These are phyloP conservation scores for Allophyes oxyacanthae DNA, from an alignment of 2,888 invertebrate species.

Conservation along the genomic window DNA sequence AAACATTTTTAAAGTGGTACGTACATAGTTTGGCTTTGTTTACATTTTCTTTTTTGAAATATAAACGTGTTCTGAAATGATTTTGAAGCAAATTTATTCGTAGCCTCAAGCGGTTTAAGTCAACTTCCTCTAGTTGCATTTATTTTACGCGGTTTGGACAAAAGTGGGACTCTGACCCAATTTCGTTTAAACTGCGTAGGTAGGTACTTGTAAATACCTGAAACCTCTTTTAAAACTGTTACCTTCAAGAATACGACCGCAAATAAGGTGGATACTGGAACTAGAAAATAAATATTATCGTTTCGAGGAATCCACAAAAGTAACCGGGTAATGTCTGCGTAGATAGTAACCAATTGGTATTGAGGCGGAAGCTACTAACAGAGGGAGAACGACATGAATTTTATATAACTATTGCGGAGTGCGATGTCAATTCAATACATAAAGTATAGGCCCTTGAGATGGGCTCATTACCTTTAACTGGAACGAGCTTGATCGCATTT, in stretches of 20 bases:
- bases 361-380: conserved; percentile 15
- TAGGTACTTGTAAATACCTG: conserved; percentile 21
- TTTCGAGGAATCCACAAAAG: conserved; percentile 6
- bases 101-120: conserved; percentile 40
- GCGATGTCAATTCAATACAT: conserved; percentile 27
- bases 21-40: conserved; percentile 51
- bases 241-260: neutral
- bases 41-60: conserved; percentile 43
- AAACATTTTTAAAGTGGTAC: conserved; percentile 69
- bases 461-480: conserved; percentile 34
- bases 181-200: conserved; percentile 33
- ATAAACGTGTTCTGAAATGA: conserved; percentile 43
- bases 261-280: conserved; percentile 4
- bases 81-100: conserved; percentile 51
- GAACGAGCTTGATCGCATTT: conserved; percentile 42
- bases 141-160: conserved; percentile 41
- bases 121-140: conserved; percentile 49
- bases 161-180: conserved; percentile 46
- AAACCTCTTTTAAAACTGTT: conserved; percentile 8
- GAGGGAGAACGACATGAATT: conserved; percentile 16
- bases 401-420: conserved; percentile 24
- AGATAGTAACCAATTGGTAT: conserved; percentile 16
- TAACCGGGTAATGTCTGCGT: conserved; percentile 10
- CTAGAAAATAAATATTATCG: conserved; percentile 25
- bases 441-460: conserved; percentile 15